Conservation (phyloP, 2,113 vertebrate species). For the Sorex araneus region DNA sequence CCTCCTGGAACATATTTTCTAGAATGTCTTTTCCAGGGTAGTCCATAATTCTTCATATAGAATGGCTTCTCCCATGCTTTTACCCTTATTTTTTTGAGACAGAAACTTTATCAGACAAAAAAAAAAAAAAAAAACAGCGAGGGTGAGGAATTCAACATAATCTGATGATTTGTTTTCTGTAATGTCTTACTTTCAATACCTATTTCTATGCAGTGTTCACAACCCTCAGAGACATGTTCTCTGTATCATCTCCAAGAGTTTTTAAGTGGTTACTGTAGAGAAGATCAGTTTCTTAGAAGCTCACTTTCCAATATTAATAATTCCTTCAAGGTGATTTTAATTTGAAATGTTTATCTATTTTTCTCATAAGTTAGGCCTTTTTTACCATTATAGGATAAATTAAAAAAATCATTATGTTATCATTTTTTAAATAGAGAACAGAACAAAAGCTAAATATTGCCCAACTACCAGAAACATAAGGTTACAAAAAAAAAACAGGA, state of each 20-base stretch:
- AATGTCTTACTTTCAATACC: background rate
- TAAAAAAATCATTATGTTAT: constrained; percentile 25
- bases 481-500: background rate
- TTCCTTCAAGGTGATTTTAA: constrained; percentile 27
- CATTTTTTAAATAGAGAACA: constrained; percentile 10
- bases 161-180: background rate
- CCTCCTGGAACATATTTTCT: background rate
- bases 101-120: background rate
- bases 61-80: background rate
- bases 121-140: no score
- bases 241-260: background rate
- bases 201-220: background rate
- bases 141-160: background rate
- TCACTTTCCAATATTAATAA: background rate
- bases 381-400: background rate
- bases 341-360: background rate
- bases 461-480: background rate
- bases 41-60: background rate
- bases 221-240: background rate
- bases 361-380: background rate
- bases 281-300: background rate
- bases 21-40: background rate
- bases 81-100: background rate
- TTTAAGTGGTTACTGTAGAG: background rate
- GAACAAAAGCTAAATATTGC: constrained; percentile 18